Percentiles rank a stretch among this genome's conserved stretches.
Evolutionary conservation across 2,113 vertebrate species (phyloP).

Genomic region (Paedocypris sp.): DNA sequence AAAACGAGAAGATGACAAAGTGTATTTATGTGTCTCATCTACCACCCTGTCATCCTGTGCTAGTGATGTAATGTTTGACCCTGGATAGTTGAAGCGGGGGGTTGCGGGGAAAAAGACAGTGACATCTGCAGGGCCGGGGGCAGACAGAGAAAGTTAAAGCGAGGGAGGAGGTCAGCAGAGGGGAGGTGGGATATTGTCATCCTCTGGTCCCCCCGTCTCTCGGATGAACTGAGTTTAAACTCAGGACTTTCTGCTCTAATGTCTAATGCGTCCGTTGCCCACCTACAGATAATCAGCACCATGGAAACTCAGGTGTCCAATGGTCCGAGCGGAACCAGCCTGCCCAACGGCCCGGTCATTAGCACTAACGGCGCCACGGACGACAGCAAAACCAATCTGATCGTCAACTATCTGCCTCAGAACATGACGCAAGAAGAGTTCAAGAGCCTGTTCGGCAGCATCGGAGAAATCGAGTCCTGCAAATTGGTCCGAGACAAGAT

Average conservation of each 20-base stretch:
- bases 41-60: constrained; percentile 19
- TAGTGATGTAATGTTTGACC: constrained; percentile 59
- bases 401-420: constrained; percentile 95
- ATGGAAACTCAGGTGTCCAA: constrained; percentile 97
- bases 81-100: constrained; percentile 45
- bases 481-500: constrained; percentile 91
- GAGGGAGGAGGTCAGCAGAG: constrained; percentile 35
- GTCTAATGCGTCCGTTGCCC: constrained; percentile 45
- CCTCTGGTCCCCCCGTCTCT: not conserved
- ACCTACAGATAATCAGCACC: constrained; percentile 96
- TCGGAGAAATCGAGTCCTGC: constrained; percentile 92
- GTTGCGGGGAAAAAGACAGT: constrained; percentile 42
- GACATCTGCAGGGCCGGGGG: constrained; percentile 55
- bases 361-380: constrained; percentile 76
- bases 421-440: constrained; percentile 97
- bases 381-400: constrained; percentile 96
- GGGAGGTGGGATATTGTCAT: not conserved
- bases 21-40: constrained; percentile 20
- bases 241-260: not conserved
- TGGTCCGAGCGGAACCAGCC: constrained; percentile 76
- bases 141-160: constrained; percentile 41
- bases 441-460: constrained; percentile 90
- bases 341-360: constrained; percentile 82
- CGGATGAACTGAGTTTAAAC: not conserved
- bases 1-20: constrained; percentile 15